Conservation (phyloP, 2,797 vertebrate genomes). For the Alauda arvensis region DNA sequence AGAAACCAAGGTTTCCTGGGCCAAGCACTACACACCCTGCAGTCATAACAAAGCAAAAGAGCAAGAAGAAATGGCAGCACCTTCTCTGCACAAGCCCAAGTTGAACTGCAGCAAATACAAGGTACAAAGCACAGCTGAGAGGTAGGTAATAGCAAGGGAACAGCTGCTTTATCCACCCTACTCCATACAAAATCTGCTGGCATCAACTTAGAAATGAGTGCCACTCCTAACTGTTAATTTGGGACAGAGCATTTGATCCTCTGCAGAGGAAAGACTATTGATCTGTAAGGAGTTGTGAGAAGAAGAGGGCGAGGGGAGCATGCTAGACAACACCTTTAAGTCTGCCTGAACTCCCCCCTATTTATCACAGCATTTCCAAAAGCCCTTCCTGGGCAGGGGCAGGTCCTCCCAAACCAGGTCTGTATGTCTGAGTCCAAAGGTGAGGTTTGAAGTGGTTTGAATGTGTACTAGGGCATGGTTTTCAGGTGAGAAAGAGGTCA, state of each 20-base stretch:
- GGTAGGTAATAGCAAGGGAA: neutral
- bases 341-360: neutral
- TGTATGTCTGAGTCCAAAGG: neutral
- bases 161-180: neutral
- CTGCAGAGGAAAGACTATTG: neutral
- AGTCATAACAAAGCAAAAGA: neutral
- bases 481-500: neutral
- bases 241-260: neutral
- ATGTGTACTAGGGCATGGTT: neutral
- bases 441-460: neutral
- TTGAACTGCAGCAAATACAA: neutral
- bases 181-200: neutral
- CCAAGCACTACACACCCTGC: neutral
- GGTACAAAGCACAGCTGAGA: neutral
- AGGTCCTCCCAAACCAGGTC: neutral
- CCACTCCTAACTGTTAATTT: neutral
- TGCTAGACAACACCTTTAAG: neutral
- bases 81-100: neutral
- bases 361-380: neutral
- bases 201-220: neutral
- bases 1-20: neutral
- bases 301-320: neutral
- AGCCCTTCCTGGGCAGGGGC: neutral
- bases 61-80: neutral
- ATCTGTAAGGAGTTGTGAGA: neutral